These are phyloP conservation scores for Phthorimaea operculella DNA, from an alignment of 1,140 invertebrate species.

Conservation along the genomic window DNA sequence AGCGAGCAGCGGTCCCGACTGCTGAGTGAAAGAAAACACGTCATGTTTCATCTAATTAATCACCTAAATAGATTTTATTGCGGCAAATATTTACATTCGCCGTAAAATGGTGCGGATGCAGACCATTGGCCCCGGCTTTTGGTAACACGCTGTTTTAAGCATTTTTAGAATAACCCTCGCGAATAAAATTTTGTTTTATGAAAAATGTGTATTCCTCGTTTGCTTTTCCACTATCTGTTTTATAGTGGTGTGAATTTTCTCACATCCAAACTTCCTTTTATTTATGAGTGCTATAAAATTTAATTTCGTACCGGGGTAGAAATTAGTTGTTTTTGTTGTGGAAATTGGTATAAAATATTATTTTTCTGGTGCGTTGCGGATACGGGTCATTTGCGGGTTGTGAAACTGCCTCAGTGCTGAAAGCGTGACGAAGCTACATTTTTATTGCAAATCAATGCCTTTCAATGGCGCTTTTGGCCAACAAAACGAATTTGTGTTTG, in stretches of 20 bases:
- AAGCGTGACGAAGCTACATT: constrained; percentile 44
- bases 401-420: constrained; percentile 29
- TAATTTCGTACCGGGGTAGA: background rate
- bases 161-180: background rate
- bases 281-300: background rate
- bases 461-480: constrained; percentile 32
- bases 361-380: constrained; percentile 9
- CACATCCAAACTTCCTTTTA: background rate
- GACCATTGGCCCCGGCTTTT: constrained; percentile 23
- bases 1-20: constrained; percentile 5
- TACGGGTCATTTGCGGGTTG: constrained; percentile 11
- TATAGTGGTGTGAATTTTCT: background rate
- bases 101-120: constrained; percentile 27
- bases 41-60: constrained; percentile 44
- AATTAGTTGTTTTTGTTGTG: background rate
- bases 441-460: constrained; percentile 50
- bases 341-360: background rate
- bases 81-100: constrained; percentile 50
- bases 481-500: constrained; percentile 39
- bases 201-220: background rate
- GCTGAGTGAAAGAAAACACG: constrained; percentile 26
- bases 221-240: background rate
- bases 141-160: background rate
- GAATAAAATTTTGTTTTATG: background rate
- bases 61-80: constrained; percentile 47